Percentiles rank a stretch among this genome's conserved stretches.
Conservation (phyloP, 1,140 invertebrate genomes). For the Lucilia sericata region DNA sequence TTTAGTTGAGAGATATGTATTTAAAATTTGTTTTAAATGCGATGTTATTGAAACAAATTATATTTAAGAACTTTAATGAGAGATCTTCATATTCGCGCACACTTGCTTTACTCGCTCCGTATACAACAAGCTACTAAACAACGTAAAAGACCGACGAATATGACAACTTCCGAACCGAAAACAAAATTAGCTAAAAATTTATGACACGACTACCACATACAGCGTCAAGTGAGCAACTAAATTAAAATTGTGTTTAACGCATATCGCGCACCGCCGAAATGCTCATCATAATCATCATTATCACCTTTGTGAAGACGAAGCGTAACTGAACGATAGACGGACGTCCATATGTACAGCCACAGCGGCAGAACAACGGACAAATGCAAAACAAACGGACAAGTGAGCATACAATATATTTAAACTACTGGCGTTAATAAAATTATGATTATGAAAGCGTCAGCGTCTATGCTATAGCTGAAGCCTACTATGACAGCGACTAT, state of each 20-base stretch:
- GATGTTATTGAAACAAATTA: too few species aligned
- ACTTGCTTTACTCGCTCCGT: background rate
- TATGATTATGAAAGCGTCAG: background rate
- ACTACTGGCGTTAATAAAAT: background rate
- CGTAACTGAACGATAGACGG: background rate
- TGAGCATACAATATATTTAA: background rate
- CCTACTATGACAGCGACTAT: too few species aligned
- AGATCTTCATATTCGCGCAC: background rate
- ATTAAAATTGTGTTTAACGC: conserved; percentile 7
- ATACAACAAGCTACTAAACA: background rate
- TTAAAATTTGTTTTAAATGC: too few species aligned
- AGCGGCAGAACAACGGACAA: background rate
- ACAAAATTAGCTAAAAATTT: background rate
- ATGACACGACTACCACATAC: background rate
- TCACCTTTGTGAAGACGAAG: too few species aligned
- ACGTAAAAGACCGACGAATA: background rate
- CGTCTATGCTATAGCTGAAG: too few species aligned
- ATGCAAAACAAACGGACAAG: background rate
- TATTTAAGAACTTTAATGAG: background rate
- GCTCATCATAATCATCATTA: background rate
- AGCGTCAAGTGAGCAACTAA: background rate
- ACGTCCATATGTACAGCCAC: background rate
- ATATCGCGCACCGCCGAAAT: background rate
- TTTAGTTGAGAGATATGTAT: background rate
- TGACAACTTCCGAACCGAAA: background rate